Base-by-base conservation (phyloP, 2,113 vertebrate species). In the Xyliphius kryptos region DNA sequence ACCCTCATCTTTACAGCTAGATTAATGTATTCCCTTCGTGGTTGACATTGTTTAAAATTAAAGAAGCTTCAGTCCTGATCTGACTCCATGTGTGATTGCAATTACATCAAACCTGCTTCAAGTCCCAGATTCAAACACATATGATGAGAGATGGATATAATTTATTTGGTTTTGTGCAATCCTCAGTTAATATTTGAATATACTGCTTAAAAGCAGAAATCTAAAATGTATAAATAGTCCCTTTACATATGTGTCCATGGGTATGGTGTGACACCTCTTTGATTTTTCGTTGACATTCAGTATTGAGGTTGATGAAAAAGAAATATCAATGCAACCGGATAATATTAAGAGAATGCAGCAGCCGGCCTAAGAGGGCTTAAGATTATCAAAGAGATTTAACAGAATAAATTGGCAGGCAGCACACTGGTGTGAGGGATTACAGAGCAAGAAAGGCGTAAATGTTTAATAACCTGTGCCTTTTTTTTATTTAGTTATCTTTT, bases 331-430 rank as follows among this genome's bases (percentile, higher is more conserved):
- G 51, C 62, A 55, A 71, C 58, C 43, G 48, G 20, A 72, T 53
- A 47, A 61, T 64, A 56, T 13, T 57, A 52, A 13, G 55, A 64
- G 13, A 57, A 38, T 32, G 50, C 41, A 52, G 51, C 46, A 19
- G 19, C 59, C 55, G 60, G 75, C 72, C 78, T 82, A 72, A 82
- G 80, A 80, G 72, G 56, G 52, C 56, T 63, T 40, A 58, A 70
- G 69, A 79, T 84, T 77, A 80, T 78, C 79, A 81, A 77, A 80
- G 74, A 80, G 69, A 78, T 81, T 78, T 63, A 66, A 65, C 61
- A 74, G 67, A 76, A 75, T 75, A 82, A 83, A 86, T 80, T 85
- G 80, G 68, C 67, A 66, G 56, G 61, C 65, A 21, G 69, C 40
- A 69, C 51, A 37, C 54, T 36, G 53, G 54, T 68, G 44, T 63